Evolutionary conservation across 35 echinoderm and acorn worm species (phyloP).

Genomic region (Nesometra sesokonis): DNA sequence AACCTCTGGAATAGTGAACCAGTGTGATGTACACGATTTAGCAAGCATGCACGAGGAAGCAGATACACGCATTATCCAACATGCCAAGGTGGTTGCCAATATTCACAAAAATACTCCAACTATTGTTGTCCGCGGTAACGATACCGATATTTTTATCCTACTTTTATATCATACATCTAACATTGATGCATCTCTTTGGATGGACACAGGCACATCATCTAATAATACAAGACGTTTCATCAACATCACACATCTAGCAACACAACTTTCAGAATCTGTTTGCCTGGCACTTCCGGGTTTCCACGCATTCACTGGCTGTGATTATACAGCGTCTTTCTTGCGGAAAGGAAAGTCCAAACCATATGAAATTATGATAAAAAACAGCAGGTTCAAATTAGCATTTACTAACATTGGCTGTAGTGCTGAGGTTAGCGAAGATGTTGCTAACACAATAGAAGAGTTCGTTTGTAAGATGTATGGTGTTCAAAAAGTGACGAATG

Average conservation of each 20-base stretch:
- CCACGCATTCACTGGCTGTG: conserved; percentile 11
- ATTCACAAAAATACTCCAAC: not conserved
- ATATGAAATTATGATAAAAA: not conserved
- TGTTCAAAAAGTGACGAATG: not conserved
- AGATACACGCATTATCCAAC: conserved; percentile 6
- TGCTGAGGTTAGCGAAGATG: not conserved
- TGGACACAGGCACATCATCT: too few species aligned
- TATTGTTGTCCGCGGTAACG: not conserved
- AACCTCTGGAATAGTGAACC: too few species aligned
- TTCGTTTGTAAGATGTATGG: conserved; percentile 18
- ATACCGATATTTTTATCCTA: not conserved
- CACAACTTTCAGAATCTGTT: not conserved
- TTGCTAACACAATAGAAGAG: not conserved
- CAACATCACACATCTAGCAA: not conserved
- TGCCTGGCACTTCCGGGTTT: not conserved
- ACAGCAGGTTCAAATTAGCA: not conserved
- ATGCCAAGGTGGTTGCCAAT: not conserved
- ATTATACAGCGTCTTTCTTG: conserved; percentile 5
- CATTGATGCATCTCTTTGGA: too few species aligned
- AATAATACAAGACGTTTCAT: conserved; percentile 9
- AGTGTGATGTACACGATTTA: not conserved
- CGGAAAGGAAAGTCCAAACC: conserved; percentile 1
- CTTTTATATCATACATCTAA: not conserved
- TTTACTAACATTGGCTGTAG: not conserved
- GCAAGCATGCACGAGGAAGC: not conserved